phyloP scores from a whole-genome alignment of 1,140 invertebrate genomes.

The Leptonema lineaticorne region DNA sequence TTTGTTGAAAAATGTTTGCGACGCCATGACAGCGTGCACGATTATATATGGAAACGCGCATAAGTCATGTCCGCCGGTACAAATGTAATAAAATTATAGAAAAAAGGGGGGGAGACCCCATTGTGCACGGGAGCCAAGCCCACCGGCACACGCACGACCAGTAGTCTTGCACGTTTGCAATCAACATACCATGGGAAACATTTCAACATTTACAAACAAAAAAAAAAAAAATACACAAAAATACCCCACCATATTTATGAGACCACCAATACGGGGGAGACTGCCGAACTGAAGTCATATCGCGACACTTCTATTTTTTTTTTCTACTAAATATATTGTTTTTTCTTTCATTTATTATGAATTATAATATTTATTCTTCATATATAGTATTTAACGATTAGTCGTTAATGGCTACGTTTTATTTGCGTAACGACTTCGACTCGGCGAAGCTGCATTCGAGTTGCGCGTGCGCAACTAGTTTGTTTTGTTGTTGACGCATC shows the following conservation, averaged over 20 bases:
- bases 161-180: conserved; percentile 19
- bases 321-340: too few relatives aligned
- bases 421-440: conserved; percentile 33
- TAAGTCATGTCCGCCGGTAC: conserved; percentile 39
- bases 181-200: conserved; percentile 36
- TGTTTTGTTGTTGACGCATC: too few relatives aligned
- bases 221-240: too few relatives aligned
- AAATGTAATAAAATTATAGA: conserved; percentile 42
- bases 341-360: too few relatives aligned
- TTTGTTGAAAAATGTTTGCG: conserved; percentile 1
- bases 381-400: conserved; percentile 39
- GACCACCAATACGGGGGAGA: conserved; percentile 8
- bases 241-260: conserved; percentile 4
- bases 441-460: background rate
- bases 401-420: conserved; percentile 36
- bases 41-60: conserved; percentile 36
- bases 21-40: conserved; percentile 10
- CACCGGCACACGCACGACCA: conserved; percentile 20
- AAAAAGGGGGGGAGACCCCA: conserved; percentile 29
- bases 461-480: background rate
- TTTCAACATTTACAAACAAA: too few relatives aligned
- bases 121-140: conserved; percentile 27
- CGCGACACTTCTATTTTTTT: too few relatives aligned
- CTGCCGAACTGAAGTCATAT: conserved; percentile 24
- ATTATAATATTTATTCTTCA: conserved; percentile 39